phyloP scores from a whole-genome alignment of 2,888 invertebrate genomes.

The Bombylius discolor region DNA sequence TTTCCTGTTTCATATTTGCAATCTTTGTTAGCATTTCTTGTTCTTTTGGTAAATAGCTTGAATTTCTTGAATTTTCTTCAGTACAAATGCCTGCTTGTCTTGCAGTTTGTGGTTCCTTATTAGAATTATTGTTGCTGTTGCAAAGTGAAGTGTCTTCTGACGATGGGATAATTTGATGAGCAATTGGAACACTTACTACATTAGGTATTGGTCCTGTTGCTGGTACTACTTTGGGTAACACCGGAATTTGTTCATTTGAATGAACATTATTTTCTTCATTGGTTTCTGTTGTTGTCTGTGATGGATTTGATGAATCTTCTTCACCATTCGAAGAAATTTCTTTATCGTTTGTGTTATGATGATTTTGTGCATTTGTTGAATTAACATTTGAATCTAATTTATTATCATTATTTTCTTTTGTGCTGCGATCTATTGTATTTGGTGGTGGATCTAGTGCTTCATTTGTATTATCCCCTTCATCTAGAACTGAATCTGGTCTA shows the following conservation, averaged over 20 bases:
- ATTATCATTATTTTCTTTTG: slow-evolving; percentile 34
- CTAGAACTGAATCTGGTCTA: slow-evolving; percentile 56
- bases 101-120: slow-evolving; percentile 1
- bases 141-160: slow-evolving; percentile 1
- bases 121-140: slow-evolving; percentile 3
- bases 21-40: slow-evolving; percentile 35
- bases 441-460: slow-evolving; percentile 31
- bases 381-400: slow-evolving; percentile 22
- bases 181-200: not conserved
- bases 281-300: slow-evolving; percentile 16
- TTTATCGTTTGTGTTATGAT: not conserved
- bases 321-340: slow-evolving; percentile 20
- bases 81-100: not conserved
- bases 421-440: slow-evolving; percentile 32
- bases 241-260: not conserved
- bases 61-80: not conserved
- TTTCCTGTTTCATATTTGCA: slow-evolving; percentile 35
- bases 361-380: not conserved
- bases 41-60: slow-evolving; percentile 23
- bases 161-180: not conserved
- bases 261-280: slow-evolving; percentile 4
- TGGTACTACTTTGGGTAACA: not conserved
- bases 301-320: slow-evolving; percentile 31
- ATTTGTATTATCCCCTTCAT: slow-evolving; percentile 43
- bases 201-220: not conserved